phyloP scores from a whole-genome alignment of 1,140 invertebrate genomes.

The Pteromalus puparum region DNA sequence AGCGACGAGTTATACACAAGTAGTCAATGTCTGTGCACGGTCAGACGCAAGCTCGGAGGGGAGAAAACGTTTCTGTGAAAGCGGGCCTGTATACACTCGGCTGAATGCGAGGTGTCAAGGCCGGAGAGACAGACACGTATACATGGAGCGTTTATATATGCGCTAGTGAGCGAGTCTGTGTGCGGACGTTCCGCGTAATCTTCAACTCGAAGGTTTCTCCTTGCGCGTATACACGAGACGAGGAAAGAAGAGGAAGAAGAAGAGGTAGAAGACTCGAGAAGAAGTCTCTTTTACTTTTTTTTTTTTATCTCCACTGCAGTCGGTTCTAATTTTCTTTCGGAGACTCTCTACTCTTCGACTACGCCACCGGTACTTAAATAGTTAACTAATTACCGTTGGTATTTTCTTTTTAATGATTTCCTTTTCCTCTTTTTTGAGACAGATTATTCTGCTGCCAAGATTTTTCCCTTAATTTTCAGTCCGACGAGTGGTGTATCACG shows the following conservation, averaged over 20 bases:
- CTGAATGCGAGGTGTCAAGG: constrained; percentile 40
- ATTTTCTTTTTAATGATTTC: constrained; percentile 27
- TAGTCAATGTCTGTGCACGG: constrained; percentile 32
- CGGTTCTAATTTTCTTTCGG: constrained; percentile 12
- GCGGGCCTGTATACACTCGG: constrained; percentile 8
- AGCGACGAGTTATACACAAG: constrained; percentile 17
- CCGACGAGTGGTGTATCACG: not conserved
- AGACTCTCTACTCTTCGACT: not conserved
- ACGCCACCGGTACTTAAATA: constrained; percentile 6
- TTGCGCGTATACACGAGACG: not conserved
- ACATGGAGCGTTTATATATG: constrained; percentile 5
- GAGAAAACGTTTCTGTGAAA: not conserved
- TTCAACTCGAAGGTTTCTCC: constrained; percentile 16
- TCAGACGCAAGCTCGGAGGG: not conserved
- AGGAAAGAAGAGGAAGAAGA: not conserved
- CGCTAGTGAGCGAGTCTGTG: not conserved
- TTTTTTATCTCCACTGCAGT: not conserved
- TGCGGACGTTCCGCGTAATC: not conserved
- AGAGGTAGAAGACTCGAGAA: not conserved
- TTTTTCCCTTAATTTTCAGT: not conserved
- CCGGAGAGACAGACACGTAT: not conserved
- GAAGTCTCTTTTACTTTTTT: not conserved
- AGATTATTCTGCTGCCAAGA: not conserved
- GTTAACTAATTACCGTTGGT: constrained; percentile 39
- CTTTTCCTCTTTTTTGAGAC: not conserved